Evolutionary conservation across 2,113 vertebrate species (phyloP).

Genomic region (Amazona guildingii): DNA sequence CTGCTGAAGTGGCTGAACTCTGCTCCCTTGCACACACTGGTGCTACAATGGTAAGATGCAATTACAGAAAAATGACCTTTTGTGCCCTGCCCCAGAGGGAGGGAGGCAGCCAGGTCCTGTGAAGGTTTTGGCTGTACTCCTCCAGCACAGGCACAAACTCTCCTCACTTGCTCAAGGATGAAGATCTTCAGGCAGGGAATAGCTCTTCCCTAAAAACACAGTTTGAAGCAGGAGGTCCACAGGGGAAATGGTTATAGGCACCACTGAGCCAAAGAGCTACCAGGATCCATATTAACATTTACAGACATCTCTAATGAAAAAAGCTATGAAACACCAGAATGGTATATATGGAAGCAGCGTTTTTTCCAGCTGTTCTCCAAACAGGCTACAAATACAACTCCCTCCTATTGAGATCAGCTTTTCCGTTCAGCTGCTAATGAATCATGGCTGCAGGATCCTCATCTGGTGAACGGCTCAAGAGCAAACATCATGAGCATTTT

Average conservation of each 20-base stretch:
- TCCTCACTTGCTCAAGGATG: not conserved
- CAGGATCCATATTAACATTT: not conserved
- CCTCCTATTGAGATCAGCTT: not conserved
- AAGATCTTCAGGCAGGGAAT: not conserved
- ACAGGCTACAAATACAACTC: fast-evolving
- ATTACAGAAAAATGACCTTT: not conserved
- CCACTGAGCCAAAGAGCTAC: not conserved
- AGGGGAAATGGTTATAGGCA: not conserved
- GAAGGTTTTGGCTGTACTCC: not conserved
- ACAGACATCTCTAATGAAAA: not conserved
- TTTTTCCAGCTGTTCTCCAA: not conserved
- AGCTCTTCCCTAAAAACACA: not conserved
- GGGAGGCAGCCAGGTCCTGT: not conserved
- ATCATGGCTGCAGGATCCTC: not conserved
- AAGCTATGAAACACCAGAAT: not conserved
- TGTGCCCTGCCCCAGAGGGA: not conserved
- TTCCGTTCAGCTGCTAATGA: not conserved
- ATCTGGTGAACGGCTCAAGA: not conserved
- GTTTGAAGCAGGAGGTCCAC: not conserved
- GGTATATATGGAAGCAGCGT: fast-evolving
- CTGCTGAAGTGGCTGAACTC: not conserved
- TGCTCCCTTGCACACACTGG: not conserved
- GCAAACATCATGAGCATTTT: constrained; percentile 13
- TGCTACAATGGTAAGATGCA: not conserved
- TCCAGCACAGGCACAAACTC: not conserved